Percentiles rank a stretch among this genome's conserved stretches.
These are phyloP conservation scores for Philhelius pedissequus DNA, from an alignment of 2,888 invertebrate species.

Conservation along the genomic window DNA sequence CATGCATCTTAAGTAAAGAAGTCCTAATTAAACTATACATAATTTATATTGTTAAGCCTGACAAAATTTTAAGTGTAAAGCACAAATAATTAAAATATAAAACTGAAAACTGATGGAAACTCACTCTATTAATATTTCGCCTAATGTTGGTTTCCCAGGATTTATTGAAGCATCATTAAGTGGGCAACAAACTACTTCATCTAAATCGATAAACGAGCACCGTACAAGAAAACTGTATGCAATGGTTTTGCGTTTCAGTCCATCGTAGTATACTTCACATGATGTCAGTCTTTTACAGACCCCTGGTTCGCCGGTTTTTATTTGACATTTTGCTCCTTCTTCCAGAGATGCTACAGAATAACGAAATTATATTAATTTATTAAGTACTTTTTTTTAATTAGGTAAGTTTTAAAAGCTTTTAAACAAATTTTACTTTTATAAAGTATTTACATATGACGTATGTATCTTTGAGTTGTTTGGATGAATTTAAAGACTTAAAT, in stretches of 20 bases:
- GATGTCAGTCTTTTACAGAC: constrained; percentile 69
- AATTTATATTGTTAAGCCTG: too few species aligned
- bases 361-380: neutral
- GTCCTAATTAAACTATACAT: too few species aligned
- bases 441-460: too few species aligned
- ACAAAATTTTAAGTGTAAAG: too few species aligned
- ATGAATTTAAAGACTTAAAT: too few species aligned
- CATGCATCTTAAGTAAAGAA: too few species aligned
- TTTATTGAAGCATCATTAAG: neutral
- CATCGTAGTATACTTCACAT: constrained; percentile 29
- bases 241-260: neutral
- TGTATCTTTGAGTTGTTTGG: too few species aligned
- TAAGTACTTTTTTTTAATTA: too few species aligned
- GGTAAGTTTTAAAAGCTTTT: too few species aligned
- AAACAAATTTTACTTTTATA: too few species aligned
- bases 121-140: neutral
- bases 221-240: constrained; percentile 59
- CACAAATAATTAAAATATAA: too few species aligned
- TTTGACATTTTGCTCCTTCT: neutral
- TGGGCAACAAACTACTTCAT: constrained; percentile 75
- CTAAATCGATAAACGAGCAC: constrained; percentile 71
- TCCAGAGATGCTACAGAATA: neutral
- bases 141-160: neutral
- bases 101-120: neutral
- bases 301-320: constrained; percentile 61